Base-by-base conservation (phyloP, 37 sponge, comb jelly and placozoan genomes). In the Eunapius fragilis region DNA sequence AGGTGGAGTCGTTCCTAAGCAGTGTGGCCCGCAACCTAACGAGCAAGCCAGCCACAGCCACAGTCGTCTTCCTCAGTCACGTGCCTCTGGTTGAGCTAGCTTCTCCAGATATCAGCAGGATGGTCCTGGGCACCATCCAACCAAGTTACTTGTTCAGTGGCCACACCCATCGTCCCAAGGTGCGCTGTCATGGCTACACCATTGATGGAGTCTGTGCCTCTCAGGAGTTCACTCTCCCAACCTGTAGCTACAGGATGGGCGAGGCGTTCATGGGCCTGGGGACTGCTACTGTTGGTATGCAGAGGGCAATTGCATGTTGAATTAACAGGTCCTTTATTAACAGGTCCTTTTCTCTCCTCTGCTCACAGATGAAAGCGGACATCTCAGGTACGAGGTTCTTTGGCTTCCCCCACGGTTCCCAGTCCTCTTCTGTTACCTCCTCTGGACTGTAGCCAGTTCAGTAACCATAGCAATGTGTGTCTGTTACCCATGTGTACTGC, bases 231-330 rank as follows among this genome's bases (percentile, higher is more conserved):
- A 78, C 83, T 19, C 33, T 91, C 6, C 91, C 91, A 2, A 91
- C 91, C 25, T 78, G 70, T 58, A 91, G 84, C 45, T 91, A 91
- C 70, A 79, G 91, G 19, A 91, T 91, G 91, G 91, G 91, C 0
- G 74, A 87, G 68, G 11, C 36, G 0, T 22, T 71, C 69, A 78
- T 78, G 83, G 91, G 87, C 4, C 69, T 83, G 19, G 91, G 87
- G 11, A 83, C 82, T 9, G 83, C 50, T 36, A 31, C 75, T 26
- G 83, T 91, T 25, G 74, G 91, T 91, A 71, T 37, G 91, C 68
- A 26, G 70, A 0, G 14, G 0, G n/a, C n/a, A n/a, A n/a, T n/a
- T n/a, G n/a, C n/a, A n/a, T n/a, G n/a, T n/a, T n/a, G n/a, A n/a
- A n/a, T n/a, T n/a, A n/a, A n/a, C n/a, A n/a, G n/a, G n/a, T n/a